Percentiles rank a stretch among this genome's conserved stretches.
Conservation (phyloP, 35 echinoderm and acorn worm species). For the Chiridota heheva region DNA sequence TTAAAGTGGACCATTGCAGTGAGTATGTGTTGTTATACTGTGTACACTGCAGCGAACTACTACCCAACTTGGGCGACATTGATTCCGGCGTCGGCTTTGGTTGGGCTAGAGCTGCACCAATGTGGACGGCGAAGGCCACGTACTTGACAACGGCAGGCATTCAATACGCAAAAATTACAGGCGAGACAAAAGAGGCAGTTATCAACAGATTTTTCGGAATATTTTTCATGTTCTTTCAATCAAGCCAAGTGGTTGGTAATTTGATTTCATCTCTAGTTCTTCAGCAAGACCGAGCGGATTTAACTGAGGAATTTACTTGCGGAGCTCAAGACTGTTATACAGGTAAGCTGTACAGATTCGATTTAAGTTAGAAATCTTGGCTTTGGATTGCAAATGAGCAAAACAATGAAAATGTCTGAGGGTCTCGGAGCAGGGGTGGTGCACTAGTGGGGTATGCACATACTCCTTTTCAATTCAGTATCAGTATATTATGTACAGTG, state of each 20-base stretch:
- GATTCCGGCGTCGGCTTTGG: constrained; percentile 81
- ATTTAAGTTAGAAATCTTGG: too few relatives aligned
- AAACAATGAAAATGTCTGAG: too few relatives aligned
- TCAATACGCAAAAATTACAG: constrained; percentile 39
- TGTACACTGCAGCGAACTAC: constrained; percentile 84
- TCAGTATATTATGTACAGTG: too few relatives aligned
- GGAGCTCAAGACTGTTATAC: constrained; percentile 85
- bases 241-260: constrained; percentile 83
- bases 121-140: constrained; percentile 90
- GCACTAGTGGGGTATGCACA: too few relatives aligned
- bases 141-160: constrained; percentile 84
- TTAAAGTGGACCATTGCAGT: constrained; percentile 86
- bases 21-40: constrained; percentile 56
- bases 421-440: too few relatives aligned
- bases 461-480: too few relatives aligned
- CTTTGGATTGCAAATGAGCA: too few relatives aligned
- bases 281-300: constrained; percentile 20
- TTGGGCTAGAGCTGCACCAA: constrained; percentile 84
- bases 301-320: constrained; percentile 42
- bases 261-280: constrained; percentile 87
- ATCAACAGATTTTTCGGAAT: constrained; percentile 91
- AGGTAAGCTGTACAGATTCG: constrained; percentile 44
- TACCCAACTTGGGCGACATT: constrained; percentile 87
- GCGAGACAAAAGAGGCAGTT: constrained; percentile 46
- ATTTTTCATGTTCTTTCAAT: constrained; percentile 96